Conservation (phyloP, 2,113 vertebrate genomes). For the Antechinus stuartii region DNA sequence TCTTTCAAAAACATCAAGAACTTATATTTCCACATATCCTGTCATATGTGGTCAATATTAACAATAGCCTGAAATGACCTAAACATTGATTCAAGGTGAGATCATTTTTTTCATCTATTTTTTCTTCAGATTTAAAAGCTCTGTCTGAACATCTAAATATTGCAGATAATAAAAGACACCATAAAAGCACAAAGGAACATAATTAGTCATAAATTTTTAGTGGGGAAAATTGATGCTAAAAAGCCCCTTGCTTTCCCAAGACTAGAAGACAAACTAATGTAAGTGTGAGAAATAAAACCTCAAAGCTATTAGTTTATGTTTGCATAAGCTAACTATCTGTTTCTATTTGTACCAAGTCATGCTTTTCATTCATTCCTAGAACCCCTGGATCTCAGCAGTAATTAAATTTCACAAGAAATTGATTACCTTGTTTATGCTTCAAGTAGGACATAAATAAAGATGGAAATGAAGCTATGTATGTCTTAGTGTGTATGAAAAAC, state of each 20-base stretch:
- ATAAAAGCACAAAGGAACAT: slow-evolving; percentile 22
- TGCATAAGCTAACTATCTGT: slow-evolving; percentile 7
- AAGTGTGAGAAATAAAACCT: slow-evolving; percentile 12
- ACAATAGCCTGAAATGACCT: slow-evolving; percentile 18
- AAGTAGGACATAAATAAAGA: neutral
- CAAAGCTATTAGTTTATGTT: slow-evolving; percentile 21
- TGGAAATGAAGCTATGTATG: neutral
- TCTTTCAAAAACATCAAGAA: slow-evolving; percentile 37
- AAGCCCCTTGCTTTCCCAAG: slow-evolving; percentile 20
- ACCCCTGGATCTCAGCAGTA: neutral
- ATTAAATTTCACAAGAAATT: neutral
- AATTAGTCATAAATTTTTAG: slow-evolving; percentile 46
- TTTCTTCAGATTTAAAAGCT: slow-evolving; percentile 33
- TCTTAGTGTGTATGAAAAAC: neutral
- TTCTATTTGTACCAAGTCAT: slow-evolving; percentile 33
- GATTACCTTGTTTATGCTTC: slow-evolving; percentile 12
- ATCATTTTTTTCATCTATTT: slow-evolving; percentile 19
- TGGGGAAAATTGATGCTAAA: slow-evolving; percentile 29
- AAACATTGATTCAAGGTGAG: slow-evolving; percentile 29
- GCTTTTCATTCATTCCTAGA: slow-evolving; percentile 36
- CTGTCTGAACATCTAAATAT: slow-evolving; percentile 16
- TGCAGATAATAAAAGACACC: slow-evolving; percentile 33
- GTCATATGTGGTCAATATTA: slow-evolving; percentile 20
- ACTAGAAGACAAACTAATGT: slow-evolving; percentile 41
- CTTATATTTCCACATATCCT: slow-evolving; percentile 47